Evolutionary conservation across 2,888 invertebrate species (phyloP), one percentile per base, ranked within the genome.

Genomic region (Iselma pallidipennis): DNA sequence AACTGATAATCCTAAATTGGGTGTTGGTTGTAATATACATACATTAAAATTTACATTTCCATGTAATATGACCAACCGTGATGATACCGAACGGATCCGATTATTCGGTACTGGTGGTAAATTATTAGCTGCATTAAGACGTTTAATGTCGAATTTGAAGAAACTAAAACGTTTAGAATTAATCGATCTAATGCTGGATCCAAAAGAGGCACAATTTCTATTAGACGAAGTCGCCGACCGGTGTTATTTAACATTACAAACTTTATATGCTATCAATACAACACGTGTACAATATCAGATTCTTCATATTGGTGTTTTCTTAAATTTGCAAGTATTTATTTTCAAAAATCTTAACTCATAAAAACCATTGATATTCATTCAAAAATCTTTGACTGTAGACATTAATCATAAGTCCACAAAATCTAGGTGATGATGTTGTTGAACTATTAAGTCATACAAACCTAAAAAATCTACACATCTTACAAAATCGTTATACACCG

Each of bases 71-170:
- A 85, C 88, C 0, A 85, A 83, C 48, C 82, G 85, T 49, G 86
- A 86, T 42, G 87, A 89, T 76, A 85, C 85, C 0, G 88, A 88
- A 72, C 81, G 86, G 63, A 81, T 87, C 45, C 82, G 87, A 67
- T 82, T 92, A 0, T 91, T 91, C 76, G 94, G 94, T 28, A 94
- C 94, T 0, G 68, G 73, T 75, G 86, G 87, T n/a, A 87, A 89
- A 78, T 77, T 90, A 9, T 74, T 91, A 10, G 87, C 85, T 63
- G 86, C 88, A 1, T 77, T 91, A 1, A 90, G 89, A 77, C 83
- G 88, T 62, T 81, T 94, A 3, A 85, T 93, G 83, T 81, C 84
- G 2, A 89, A 90, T 74, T 80, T 94, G 37, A 83, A 82, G 48
- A 84, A 86, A 65, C 78, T 94, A 7, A 85, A 83, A 67, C 83